Base-by-base conservation (phyloP, 2,888 invertebrate species). In the Eudasyphora cyanicolor region DNA sequence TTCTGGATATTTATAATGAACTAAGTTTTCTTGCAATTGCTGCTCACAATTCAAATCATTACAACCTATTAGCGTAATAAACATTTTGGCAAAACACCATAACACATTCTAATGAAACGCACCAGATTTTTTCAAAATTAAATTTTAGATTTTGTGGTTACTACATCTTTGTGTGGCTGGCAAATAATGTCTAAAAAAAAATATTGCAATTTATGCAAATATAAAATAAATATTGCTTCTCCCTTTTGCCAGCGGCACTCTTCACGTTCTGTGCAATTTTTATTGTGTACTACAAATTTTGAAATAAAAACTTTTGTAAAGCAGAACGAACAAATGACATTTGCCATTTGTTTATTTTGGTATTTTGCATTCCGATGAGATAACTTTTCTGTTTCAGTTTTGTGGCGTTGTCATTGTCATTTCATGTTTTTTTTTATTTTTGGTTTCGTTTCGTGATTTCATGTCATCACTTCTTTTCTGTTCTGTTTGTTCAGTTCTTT, bases 191-290 rank as follows among this genome's bases (percentile, higher is more conserved):
- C 21, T 67, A 38, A 4, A 45, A 38, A 4, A 45, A 62, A 67
- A 67, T 42, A 24, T 67, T 24, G 42, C 67, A 67, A 67, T 21
- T 42, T 67, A 67, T 67, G 67, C 38, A 67, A 67, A 67, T 67
- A 38, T 67, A n/a, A 67, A 67, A 67, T n/a, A 67, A 38, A 67
- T 67, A 67, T 42, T 42, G 67, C 14, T 38, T 24, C 24, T 42
- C 42, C 21, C 32, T n/a, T 17, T n/a, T n/a, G n/a, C n/a, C n/a
- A n/a, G n/a, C n/a, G n/a, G n/a, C n/a, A n/a, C n/a, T n/a, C n/a
- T n/a, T n/a, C n/a, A n/a, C n/a, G 14, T 32, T 29, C 6, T 67
- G 32, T 38, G 21, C 42, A n/a, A 14, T 24, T 38, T 67, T 42
- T 67, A 24, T 35, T 42, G 38, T 67, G 38, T 24, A 21, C 19